Percentiles rank a stretch among this genome's conserved stretches.
phyloP scores from a whole-genome alignment of 2,888 invertebrate genomes.

The Serripes groenlandicus region DNA sequence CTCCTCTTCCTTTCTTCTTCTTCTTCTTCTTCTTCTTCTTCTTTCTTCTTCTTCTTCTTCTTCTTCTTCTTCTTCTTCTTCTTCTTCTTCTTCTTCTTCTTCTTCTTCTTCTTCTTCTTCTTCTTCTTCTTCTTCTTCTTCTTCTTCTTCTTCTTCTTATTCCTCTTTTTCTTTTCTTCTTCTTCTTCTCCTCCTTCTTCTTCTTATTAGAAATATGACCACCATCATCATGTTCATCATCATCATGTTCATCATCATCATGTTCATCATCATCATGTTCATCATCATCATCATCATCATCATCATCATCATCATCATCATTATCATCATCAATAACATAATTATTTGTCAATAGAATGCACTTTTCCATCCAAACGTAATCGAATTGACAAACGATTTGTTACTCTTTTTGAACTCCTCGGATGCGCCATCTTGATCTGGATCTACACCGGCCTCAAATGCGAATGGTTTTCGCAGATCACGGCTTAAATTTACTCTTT shows the following conservation, averaged over 20 bases:
- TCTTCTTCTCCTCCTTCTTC: not conserved
- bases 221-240: not conserved
- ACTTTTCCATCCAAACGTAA: too few relatives aligned
- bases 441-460: too few relatives aligned
- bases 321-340: not conserved
- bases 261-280: not conserved
- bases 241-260: not conserved
- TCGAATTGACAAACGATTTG: too few relatives aligned
- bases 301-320: not conserved
- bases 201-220: not conserved
- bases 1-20: not conserved
- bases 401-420: too few relatives aligned
- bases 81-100: not conserved
- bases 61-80: not conserved
- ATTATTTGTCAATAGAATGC: too few relatives aligned
- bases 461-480: too few relatives aligned
- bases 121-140: not conserved
- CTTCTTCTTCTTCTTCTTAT: not conserved
- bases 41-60: not conserved
- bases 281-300: not conserved
- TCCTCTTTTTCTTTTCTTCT: not conserved
- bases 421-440: too few relatives aligned
- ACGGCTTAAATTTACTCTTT: too few relatives aligned
- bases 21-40: not conserved
- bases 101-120: not conserved